Percentiles rank a stretch among this genome's conserved stretches.
Conservation (phyloP, 2,113 vertebrate genomes). For the Cyphomyrus plagiostoma region DNA sequence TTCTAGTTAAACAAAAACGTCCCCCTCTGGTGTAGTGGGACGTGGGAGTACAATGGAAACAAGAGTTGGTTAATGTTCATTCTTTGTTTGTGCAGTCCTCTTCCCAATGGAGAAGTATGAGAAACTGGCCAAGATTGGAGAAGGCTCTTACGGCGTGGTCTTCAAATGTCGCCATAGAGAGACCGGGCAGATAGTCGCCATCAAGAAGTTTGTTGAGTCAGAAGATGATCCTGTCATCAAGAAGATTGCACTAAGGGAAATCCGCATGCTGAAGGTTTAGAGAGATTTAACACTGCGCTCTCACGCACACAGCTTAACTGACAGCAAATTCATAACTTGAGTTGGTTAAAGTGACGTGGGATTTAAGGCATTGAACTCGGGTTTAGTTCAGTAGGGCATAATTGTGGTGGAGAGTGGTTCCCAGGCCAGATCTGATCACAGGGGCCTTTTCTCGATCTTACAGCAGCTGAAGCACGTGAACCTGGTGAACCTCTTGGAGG, state of each 20-base stretch:
- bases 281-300: not conserved
- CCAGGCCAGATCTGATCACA: not conserved
- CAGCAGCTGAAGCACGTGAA: slow-evolving; percentile 83
- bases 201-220: slow-evolving; percentile 81
- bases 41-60: not conserved
- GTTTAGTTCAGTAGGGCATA: not conserved
- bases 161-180: slow-evolving; percentile 78
- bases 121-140: slow-evolving; percentile 78
- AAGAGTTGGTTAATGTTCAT: not conserved
- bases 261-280: slow-evolving; percentile 75
- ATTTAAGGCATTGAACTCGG: not conserved
- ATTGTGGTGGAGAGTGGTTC: not conserved
- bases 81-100: not conserved
- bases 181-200: slow-evolving; percentile 73
- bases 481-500: slow-evolving; percentile 79
- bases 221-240: slow-evolving; percentile 78
- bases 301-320: not conserved
- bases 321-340: not conserved
- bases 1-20: not conserved
- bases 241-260: slow-evolving; percentile 78
- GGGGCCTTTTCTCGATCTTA: slow-evolving; percentile 13
- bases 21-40: not conserved
- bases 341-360: not conserved
- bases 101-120: slow-evolving; percentile 76
- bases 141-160: slow-evolving; percentile 77